A percentile compares a stretch with the other conserved stretches of the same genome.
Evolutionary conservation across 2,888 invertebrate species (phyloP).

Genomic region (Drosophila cracens): DNA sequence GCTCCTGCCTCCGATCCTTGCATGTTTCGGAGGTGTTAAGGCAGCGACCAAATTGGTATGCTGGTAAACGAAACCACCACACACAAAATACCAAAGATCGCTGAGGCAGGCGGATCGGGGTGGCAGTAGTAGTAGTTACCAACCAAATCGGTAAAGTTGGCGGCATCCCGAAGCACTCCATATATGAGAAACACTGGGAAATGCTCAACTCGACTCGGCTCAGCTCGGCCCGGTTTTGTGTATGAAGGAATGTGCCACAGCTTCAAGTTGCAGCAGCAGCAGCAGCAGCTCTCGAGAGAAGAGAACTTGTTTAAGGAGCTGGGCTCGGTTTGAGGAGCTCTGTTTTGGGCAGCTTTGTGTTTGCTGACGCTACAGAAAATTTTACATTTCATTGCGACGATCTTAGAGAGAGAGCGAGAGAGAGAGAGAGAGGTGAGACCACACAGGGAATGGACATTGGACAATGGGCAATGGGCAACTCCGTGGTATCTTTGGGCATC

Average conservation of each 20-base stretch:
- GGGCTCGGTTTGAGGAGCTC: not conserved
- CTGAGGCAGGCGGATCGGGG: not conserved
- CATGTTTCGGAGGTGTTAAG: conserved; percentile 72
- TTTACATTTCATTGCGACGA: conserved; percentile 56
- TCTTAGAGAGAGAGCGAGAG: conserved; percentile 8
- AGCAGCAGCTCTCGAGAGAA: conserved; percentile 37
- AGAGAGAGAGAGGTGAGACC: conserved; percentile 14
- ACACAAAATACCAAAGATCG: conserved; percentile 34
- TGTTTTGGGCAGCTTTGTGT: conserved; percentile 14
- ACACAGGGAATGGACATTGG: conserved; percentile 48
- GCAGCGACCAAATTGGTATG: conserved; percentile 71
- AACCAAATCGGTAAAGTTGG: conserved; percentile 58
- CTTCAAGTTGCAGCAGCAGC: conserved; percentile 26
- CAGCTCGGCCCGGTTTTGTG: conserved; percentile 45
- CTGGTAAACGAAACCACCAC: conserved; percentile 70
- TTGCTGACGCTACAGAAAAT: conserved; percentile 56
- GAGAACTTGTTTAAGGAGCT: conserved; percentile 76
- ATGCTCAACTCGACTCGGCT: conserved; percentile 23
- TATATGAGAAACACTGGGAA: conserved; percentile 75
- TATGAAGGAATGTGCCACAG: conserved; percentile 56
- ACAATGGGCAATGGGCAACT: conserved; percentile 46
- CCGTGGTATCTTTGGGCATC: conserved; percentile 49
- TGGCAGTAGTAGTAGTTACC: conserved; percentile 14
- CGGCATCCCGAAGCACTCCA: conserved; percentile 68
- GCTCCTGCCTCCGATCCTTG: conserved; percentile 44